Conservation (phyloP, 2,797 vertebrate genomes). For the Limosa lapponica region DNA sequence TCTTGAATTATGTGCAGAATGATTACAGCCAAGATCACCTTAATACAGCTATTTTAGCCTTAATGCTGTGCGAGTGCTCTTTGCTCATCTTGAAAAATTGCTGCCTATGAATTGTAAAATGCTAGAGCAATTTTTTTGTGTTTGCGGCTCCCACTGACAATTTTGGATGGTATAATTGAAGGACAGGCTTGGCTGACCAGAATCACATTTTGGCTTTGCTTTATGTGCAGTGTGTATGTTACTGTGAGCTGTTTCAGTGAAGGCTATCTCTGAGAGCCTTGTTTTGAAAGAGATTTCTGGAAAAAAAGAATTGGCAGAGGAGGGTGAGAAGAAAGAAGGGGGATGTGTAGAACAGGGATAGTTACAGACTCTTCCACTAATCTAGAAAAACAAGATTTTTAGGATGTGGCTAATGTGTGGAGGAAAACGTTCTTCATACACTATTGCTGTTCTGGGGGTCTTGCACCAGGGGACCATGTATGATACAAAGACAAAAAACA, state of each 20-base stretch:
- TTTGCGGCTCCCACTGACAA: not conserved
- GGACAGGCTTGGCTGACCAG: not conserved
- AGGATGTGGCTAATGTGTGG: not conserved
- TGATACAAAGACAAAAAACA: not conserved
- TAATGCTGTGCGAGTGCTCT: not conserved
- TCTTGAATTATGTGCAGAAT: not conserved
- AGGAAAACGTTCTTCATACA: not conserved
- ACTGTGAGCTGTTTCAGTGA: not conserved
- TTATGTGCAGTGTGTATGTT: not conserved
- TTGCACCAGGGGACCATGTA: not conserved
- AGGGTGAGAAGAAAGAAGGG: not conserved
- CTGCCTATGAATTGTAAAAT: not conserved
- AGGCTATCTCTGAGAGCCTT: not conserved
- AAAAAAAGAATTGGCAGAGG: not conserved
- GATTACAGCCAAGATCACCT: slow-evolving; percentile 1
- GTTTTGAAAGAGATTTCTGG: not conserved
- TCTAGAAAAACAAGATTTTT: not conserved
- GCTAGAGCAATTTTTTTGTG: not conserved
- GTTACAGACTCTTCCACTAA: not conserved
- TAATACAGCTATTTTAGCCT: slow-evolving; percentile 15
- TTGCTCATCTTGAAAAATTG: not conserved
- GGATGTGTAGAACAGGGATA: not conserved
- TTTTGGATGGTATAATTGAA: not conserved
- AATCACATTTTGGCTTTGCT: not conserved
- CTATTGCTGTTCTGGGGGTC: not conserved